phyloP scores from a whole-genome alignment of 2,888 invertebrate species.

The Cryptocephalus primarius region DNA sequence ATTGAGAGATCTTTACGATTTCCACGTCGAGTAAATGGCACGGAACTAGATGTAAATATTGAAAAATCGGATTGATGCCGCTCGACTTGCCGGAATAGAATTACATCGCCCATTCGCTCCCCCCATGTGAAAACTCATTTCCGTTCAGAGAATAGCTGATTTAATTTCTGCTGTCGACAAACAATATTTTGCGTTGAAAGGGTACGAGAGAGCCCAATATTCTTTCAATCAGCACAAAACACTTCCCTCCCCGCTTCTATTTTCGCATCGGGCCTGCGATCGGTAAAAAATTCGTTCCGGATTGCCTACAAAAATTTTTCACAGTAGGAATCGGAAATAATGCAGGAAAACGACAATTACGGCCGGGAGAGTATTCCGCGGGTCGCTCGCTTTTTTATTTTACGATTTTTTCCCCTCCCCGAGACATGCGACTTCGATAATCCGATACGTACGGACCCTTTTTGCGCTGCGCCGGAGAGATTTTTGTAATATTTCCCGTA shows the following conservation, averaged over 20 bases:
- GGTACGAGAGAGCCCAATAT: conserved; percentile 24
- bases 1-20: no score
- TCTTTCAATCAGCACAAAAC: conserved; percentile 35
- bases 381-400: no score
- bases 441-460: no score
- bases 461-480: no score
- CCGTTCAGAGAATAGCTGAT: conserved; percentile 34
- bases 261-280: neutral
- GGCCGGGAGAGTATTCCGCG: neutral
- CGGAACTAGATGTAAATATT: no score
- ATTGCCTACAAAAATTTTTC: conserved; percentile 24
- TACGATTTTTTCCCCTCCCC: no score
- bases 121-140: conserved; percentile 31
- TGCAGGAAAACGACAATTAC: conserved; percentile 35
- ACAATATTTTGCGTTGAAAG: conserved; percentile 27
- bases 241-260: conserved; percentile 28
- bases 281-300: conserved; percentile 28
- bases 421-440: no score
- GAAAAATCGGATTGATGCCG: no score
- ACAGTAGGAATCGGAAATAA: conserved; percentile 29
- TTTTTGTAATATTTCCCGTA: no score
- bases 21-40: no score
- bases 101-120: conserved; percentile 13
- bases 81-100: conserved; percentile 4
- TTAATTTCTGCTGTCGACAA: conserved; percentile 35